phyloP scores from a whole-genome alignment of 2,797 vertebrate species.

The Cyclura pinguis region DNA sequence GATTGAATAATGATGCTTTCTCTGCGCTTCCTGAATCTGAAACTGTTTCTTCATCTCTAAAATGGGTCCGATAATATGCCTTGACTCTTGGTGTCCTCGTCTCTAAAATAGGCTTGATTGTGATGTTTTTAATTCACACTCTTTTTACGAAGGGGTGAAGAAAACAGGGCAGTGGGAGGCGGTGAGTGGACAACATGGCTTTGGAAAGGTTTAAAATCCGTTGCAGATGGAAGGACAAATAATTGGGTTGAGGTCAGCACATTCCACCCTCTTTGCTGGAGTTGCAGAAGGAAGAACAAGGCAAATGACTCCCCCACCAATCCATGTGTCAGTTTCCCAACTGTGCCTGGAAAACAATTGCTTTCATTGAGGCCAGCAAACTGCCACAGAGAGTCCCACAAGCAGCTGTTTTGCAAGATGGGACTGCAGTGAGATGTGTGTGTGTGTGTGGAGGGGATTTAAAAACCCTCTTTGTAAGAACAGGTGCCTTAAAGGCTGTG shows the following conservation, averaged over 20 bases:
- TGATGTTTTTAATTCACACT: too few relatives aligned
- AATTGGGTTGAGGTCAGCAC: slow-evolving; percentile 11
- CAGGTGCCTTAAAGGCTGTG: slow-evolving; percentile 19
- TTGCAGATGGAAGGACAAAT: background rate
- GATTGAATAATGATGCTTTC: too few relatives aligned
- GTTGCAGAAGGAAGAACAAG: background rate
- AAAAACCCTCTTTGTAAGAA: background rate
- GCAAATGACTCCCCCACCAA: background rate
- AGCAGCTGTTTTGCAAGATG: background rate
- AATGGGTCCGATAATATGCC: too few relatives aligned
- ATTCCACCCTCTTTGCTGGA: background rate
- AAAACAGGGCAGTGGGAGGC: background rate
- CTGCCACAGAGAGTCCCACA: background rate
- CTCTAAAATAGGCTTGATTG: too few relatives aligned
- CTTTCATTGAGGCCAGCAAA: background rate
- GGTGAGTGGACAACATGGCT: background rate
- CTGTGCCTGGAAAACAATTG: background rate
- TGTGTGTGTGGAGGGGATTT: background rate
- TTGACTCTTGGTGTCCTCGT: too few relatives aligned
- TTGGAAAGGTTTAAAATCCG: background rate
- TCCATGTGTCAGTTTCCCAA: background rate
- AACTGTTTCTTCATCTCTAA: too few relatives aligned
- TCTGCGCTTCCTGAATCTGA: too few relatives aligned
- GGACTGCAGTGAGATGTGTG: too few relatives aligned
- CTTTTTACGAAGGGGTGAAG: too few relatives aligned